phyloP scores from a whole-genome alignment of 2,888 invertebrate genomes.

The Teleogryllus oceanicus region DNA sequence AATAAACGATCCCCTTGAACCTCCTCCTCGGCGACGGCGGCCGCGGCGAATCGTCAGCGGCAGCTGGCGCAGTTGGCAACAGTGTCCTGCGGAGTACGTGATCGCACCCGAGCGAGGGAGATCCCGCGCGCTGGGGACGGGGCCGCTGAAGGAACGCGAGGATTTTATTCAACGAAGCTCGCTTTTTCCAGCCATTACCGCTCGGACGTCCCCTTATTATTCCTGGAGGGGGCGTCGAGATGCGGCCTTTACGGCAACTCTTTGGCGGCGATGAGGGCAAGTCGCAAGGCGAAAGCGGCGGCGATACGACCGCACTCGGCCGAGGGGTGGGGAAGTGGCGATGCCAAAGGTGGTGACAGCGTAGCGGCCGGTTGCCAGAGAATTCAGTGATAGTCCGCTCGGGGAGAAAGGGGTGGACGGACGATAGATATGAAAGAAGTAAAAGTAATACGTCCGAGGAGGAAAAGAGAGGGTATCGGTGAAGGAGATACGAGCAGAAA shows the following conservation, averaged over 20 bases:
- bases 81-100: not conserved
- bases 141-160: not conserved
- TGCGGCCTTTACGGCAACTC: no score
- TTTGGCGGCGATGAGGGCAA: no score
- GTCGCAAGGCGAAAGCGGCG: no score
- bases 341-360: not conserved
- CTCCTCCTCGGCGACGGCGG: not conserved
- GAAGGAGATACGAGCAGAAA: no score
- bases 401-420: no score
- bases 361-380: no score
- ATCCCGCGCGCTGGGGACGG: no score
- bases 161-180: not conserved
- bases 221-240: not conserved
- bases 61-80: not conserved
- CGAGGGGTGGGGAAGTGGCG: not conserved
- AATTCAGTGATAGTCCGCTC: no score
- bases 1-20: not conserved
- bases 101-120: not conserved
- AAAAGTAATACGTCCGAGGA: no score
- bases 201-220: not conserved
- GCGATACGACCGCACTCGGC: not conserved
- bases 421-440: no score
- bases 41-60: not conserved
- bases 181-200: not conserved
- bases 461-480: no score